Conservation (phyloP, 2,113 vertebrate genomes). For the Chloroceryle aenea region DNA sequence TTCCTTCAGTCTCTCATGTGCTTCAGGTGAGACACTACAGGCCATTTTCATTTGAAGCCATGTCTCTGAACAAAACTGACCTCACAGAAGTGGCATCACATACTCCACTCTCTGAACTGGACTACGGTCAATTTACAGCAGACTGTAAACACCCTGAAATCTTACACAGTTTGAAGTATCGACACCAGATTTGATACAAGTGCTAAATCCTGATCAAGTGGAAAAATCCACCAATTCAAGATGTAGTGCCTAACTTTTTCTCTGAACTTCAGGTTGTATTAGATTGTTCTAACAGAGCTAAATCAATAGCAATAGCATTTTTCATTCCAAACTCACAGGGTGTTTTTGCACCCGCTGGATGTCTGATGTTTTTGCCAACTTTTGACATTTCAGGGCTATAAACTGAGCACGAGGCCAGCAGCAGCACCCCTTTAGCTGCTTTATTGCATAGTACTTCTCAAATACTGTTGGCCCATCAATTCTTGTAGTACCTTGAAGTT, state of each 20-base stretch:
- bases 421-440: not conserved
- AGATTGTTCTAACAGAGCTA: not conserved
- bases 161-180: not conserved
- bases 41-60: not conserved
- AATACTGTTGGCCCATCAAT: not conserved
- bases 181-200: not conserved
- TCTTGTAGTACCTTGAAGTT: not conserved
- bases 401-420: not conserved
- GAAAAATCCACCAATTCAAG: not conserved
- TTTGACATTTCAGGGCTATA: not conserved
- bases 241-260: not conserved
- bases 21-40: not conserved
- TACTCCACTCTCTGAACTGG: not conserved
- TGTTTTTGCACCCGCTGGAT: not conserved
- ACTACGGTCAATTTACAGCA: not conserved
- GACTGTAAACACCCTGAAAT: not conserved
- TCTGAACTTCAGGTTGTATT: not conserved
- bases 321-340: not conserved
- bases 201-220: not conserved
- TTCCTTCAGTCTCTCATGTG: not conserved
- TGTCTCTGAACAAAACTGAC: not conserved
- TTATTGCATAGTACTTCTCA: fast-evolving
- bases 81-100: not conserved
- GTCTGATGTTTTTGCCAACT: not conserved
- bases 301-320: not conserved